These are phyloP conservation scores for Spatula clypeata DNA, from an alignment of 2,797 vertebrate species.

Conservation along the genomic window DNA sequence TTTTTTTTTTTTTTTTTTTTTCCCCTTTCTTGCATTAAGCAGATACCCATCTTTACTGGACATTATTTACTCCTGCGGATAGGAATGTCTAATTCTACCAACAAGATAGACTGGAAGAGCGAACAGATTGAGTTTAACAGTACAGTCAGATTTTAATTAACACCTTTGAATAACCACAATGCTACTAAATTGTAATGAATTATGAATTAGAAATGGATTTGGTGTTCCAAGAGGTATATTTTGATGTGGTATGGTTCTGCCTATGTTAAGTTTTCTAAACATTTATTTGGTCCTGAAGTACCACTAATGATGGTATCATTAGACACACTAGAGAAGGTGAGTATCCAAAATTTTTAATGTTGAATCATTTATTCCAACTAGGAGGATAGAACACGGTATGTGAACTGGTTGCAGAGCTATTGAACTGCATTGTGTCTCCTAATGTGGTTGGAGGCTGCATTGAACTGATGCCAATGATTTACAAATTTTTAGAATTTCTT, in stretches of 20 bases:
- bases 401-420: neutral
- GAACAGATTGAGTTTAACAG: neutral
- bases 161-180: neutral
- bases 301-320: neutral
- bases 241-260: neutral
- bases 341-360: neutral
- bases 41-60: neutral
- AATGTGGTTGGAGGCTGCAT: neutral
- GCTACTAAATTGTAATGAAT: neutral
- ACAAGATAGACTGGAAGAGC: neutral
- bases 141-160: constrained; percentile 31
- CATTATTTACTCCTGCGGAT: neutral
- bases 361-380: neutral
- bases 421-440: neutral
- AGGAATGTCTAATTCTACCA: constrained; percentile 13
- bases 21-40: neutral
- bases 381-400: neutral
- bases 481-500: neutral
- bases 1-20: neutral
- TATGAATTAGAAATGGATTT: neutral
- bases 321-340: neutral
- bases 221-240: neutral
- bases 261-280: neutral
- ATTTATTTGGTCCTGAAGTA: neutral
- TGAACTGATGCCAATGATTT: neutral